Conservation (phyloP, 1,140 invertebrate genomes). For the Cherax destructor region DNA sequence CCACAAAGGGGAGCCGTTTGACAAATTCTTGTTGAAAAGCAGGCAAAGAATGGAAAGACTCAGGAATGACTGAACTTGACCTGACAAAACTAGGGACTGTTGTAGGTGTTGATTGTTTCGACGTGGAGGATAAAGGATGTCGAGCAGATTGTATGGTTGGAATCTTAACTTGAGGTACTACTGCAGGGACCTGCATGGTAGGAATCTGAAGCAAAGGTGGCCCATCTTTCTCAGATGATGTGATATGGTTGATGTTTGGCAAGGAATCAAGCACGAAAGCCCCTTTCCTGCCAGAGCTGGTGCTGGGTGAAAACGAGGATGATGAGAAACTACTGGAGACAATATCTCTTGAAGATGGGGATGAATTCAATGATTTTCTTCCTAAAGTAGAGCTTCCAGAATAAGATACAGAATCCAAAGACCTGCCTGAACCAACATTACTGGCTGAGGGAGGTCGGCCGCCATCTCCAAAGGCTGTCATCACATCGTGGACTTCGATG, state of each 20-base stretch:
- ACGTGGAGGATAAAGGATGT: no score
- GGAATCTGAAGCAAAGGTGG: background rate
- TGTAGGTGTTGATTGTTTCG: no score
- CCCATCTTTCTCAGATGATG: background rate
- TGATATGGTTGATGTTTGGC: background rate
- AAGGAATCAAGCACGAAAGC: background rate
- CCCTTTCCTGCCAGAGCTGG: no score
- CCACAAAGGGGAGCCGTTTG: no score
- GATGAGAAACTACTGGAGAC: background rate
- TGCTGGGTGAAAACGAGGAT: no score
- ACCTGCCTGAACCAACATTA: background rate
- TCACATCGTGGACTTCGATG: slow-evolving; percentile 10
- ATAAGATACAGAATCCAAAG: background rate
- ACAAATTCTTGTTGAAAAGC: no score
- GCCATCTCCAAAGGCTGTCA: slow-evolving; percentile 4
- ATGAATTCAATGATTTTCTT: background rate
- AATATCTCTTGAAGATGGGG: background rate
- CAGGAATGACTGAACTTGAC: no score
- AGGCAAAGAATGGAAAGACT: no score
- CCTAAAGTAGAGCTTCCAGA: background rate
- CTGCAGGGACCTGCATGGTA: no score
- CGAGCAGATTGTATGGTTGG: no score
- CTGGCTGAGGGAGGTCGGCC: slow-evolving; percentile 5
- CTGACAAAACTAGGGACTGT: no score
- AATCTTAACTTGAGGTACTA: no score